Conservation (phyloP, 1,140 invertebrate genomes). For the Drosophila guanche region DNA sequence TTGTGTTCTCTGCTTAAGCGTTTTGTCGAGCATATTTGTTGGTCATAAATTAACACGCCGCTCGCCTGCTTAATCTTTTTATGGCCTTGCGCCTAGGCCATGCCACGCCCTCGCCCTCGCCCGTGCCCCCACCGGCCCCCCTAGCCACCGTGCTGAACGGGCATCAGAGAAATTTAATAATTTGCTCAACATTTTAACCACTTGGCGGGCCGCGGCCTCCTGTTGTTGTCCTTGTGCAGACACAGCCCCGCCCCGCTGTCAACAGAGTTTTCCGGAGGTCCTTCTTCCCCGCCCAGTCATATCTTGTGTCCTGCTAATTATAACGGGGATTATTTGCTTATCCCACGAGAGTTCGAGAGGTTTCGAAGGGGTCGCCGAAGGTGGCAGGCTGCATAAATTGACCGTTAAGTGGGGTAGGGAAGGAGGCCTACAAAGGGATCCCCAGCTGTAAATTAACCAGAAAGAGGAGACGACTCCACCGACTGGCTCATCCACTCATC, state of each 20-base stretch:
- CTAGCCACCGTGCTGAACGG: not conserved
- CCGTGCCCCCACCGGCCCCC: not conserved
- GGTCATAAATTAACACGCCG: conserved; percentile 72
- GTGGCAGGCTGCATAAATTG: conserved; percentile 47
- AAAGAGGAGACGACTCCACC: not conserved
- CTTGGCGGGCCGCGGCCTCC: conserved; percentile 39
- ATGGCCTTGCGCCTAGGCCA: conserved; percentile 42
- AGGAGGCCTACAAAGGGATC: not conserved
- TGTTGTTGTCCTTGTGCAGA: conserved; percentile 21
- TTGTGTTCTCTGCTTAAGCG: conserved; percentile 36
- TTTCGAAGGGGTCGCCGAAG: conserved; percentile 22
- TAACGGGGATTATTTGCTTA: conserved; percentile 71
- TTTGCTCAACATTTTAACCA: conserved; percentile 70
- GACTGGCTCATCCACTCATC: not conserved
- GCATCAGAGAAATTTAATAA: conserved; percentile 61
- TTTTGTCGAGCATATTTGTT: conserved; percentile 69
- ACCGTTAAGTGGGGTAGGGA: not conserved
- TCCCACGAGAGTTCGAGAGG: conserved; percentile 23
- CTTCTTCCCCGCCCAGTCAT: conserved; percentile 7
- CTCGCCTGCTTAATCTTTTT: conserved; percentile 70
- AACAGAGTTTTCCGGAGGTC: conserved; percentile 43
- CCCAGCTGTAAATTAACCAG: conserved; percentile 53
- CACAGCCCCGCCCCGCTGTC: conserved; percentile 18
- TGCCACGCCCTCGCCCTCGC: not conserved
- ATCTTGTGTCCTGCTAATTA: conserved; percentile 66